Evolutionary conservation across 2,113 vertebrate genomes (phyloP), one percentile per base, ranked within the genome.

Genomic region (Canis aureus): DNA sequence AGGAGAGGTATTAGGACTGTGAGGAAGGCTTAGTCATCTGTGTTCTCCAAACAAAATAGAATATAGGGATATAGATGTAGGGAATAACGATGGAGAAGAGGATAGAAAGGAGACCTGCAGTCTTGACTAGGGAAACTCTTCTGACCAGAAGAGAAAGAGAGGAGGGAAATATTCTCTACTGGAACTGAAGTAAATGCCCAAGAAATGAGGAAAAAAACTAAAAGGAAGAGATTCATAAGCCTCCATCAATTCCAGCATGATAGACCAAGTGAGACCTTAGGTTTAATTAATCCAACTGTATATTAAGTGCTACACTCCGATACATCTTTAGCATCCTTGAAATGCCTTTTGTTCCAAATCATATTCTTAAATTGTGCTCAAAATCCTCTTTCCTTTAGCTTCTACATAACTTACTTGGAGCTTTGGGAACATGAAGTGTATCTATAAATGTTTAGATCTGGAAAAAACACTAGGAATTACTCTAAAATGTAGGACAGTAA

Each of bases 401-500:
- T 85, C 51, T 29, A 74, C 0, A 19, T 69, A 80, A 55, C 10
- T 16, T 49, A 86, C 60, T 74, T 89, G 38, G 20, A 94, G 73
- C 1, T 38, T 12, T 87, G 25, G 11, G 25, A 12, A 81, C 51
- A 49, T 35, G 8, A 5, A 5, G 16, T 51, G 25, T 51, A 69
- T 43, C 32, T 69, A 1, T 71, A 83, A 66, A 55, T 91, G 88
- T 57, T 85, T 76, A 80, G 35, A 67, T 55, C 35, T 86, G 2
- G 1, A 57, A 88, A 85, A 95, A 20, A 0, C 15, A 92, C 22
- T 76, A 27, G 38, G 29, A 66, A 60, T 78, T 66, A 86, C 10
- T 87, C 3, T 82, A 83, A 95, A 80, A 92, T 59, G n/a, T 94
- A 80, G 59, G n/a, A 83, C 4, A 67, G 35, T 94, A 43, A 38